Base-by-base conservation (phyloP, 2,113 vertebrate genomes). In the Salvator merianae region DNA sequence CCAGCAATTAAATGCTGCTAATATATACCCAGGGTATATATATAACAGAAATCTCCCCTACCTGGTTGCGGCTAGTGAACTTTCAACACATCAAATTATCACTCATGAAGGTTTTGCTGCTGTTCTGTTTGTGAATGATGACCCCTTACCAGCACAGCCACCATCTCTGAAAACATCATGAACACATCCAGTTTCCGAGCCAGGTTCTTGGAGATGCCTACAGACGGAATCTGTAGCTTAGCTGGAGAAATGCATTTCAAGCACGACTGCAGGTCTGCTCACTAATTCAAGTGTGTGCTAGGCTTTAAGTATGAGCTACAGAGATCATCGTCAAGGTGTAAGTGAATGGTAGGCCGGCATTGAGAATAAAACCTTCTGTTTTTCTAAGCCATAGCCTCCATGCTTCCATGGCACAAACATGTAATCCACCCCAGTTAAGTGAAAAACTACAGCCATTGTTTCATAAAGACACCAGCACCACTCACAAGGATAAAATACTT, bases 401-500 rank as follows among this genome's bases (percentile, higher is more conserved):
- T n/a, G n/a, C n/a, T n/a, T n/a, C n/a, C n/a, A n/a, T n/a, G n/a
- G n/a, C n/a, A n/a, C n/a, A n/a, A n/a, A n/a, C n/a, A n/a, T n/a
- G n/a, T 9, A 9, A n/a, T 28, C 36, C 16, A 38, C 20, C 14
- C 36, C n/a, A 62, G 5, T 24, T 72, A 22, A 38, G n/a, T 53
- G 8, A 62, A 59, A 73, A 38, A 3, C 43, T 47, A 47, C 76
- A 22, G 24, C 14, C 14, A 12, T 10, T 34, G 13, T 71, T 38
- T 50, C 85, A 94, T 92, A 84, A 95, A 95, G 65, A 92, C 5
- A 69, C 50, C 0, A 92, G 88, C 81, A 91, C 89, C 84, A 87
- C 0, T 1, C 93, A 96, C 94, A 97, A 97, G 95, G 97, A 98
- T 98, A 98, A 98, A 98, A 98, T 98, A 98, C 95, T 93, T 93